A percentile compares a stretch with the other conserved stretches of the same genome.
These are phyloP conservation scores for Cacatua alba DNA, from an alignment of 2,113 vertebrate genomes.

Conservation along the genomic window DNA sequence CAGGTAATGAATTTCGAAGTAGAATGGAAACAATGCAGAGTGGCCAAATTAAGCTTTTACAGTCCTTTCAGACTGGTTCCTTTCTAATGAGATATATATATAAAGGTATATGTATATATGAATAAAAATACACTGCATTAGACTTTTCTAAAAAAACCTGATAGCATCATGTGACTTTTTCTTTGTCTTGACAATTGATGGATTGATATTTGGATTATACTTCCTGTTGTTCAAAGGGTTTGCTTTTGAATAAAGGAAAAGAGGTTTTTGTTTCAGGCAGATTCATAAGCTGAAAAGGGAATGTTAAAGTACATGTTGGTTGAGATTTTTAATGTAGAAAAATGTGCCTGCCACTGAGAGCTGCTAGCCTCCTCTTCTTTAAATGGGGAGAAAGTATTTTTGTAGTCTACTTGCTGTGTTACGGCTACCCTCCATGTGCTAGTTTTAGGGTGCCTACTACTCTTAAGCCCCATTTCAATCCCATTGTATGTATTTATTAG, in stretches of 20 bases:
- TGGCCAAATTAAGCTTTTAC: slow-evolving; percentile 1
- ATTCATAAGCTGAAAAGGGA: background rate
- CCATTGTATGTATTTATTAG: background rate
- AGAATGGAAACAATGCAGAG: background rate
- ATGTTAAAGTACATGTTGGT: background rate
- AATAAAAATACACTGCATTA: background rate
- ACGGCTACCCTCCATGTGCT: fast-evolving
- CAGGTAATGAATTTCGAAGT: slow-evolving; percentile 10
- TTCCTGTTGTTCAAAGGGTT: background rate
- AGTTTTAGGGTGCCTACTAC: background rate
- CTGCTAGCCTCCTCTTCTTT: background rate
- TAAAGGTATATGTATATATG: background rate
- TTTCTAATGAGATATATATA: background rate
- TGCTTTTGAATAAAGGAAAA: background rate
- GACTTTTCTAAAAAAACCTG: background rate
- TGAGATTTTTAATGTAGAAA: background rate
- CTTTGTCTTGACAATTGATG: background rate
- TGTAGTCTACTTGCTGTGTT: background rate
- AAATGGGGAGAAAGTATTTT: background rate
- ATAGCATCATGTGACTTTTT: background rate
- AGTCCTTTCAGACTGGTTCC: background rate
- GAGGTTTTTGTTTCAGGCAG: background rate
- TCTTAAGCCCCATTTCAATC: background rate
- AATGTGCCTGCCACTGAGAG: background rate
- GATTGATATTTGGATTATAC: background rate